phyloP scores from a whole-genome alignment of 2,888 invertebrate species.

The Amphipoea oculea region DNA sequence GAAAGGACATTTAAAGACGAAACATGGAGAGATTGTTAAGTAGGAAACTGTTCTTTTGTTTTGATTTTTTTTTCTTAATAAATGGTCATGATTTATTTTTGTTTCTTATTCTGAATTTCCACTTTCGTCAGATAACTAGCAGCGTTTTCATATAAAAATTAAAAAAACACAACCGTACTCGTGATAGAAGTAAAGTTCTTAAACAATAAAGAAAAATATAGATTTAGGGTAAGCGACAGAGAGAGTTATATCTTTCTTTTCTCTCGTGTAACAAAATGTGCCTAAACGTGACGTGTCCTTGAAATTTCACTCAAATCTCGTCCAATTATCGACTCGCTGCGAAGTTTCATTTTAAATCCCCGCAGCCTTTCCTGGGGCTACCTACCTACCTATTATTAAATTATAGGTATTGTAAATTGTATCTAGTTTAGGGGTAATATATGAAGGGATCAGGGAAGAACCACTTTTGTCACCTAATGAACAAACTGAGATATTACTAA shows the following conservation, averaged over 20 bases:
- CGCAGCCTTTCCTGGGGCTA: no score
- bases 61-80: neutral
- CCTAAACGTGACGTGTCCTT: neutral
- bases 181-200: neutral
- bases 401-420: neutral
- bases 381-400: neutral
- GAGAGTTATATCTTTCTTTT: neutral
- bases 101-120: neutral
- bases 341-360: neutral
- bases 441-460: no score
- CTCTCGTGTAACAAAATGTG: neutral
- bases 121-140: neutral
- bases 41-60: neutral
- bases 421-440: neutral
- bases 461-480: no score
- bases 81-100: neutral
- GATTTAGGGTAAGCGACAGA: neutral
- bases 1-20: constrained; percentile 71
- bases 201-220: neutral
- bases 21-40: constrained; percentile 63
- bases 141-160: neutral
- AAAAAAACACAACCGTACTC: neutral
- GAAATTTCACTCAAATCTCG: neutral
- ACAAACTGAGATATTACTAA: no score
- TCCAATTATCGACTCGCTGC: neutral